Percentiles rank a stretch among this genome's conserved stretches.
Conservation (phyloP, 2,797 vertebrate genomes). For the Phataginus tricuspis region DNA sequence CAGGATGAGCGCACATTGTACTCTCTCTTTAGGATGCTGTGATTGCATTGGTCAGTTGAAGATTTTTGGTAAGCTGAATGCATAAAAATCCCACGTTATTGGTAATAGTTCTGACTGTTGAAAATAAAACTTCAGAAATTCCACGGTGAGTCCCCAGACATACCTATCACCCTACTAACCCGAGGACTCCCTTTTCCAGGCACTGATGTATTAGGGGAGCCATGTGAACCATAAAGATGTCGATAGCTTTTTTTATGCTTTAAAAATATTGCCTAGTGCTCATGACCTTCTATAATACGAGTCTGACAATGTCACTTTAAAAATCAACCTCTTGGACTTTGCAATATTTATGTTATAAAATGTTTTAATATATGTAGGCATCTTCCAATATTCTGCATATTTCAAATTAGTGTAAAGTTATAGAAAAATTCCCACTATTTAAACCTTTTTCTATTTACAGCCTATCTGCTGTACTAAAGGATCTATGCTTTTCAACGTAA, state of each 20-base stretch:
- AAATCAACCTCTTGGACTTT: neutral
- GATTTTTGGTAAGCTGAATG: neutral
- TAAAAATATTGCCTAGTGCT: neutral
- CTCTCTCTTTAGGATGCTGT: neutral
- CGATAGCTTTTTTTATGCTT: neutral
- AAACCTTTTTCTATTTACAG: neutral
- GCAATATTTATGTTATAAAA: neutral
- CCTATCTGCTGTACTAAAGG: neutral
- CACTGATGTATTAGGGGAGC: neutral
- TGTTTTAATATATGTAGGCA: neutral
- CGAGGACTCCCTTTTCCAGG: neutral
- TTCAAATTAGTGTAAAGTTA: neutral
- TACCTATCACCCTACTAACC: no score
- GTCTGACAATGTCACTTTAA: neutral
- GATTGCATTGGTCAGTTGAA: neutral
- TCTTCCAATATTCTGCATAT: neutral
- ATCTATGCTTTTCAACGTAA: neutral
- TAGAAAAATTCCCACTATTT: neutral
- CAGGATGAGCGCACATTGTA: neutral
- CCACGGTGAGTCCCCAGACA: neutral
- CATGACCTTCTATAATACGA: neutral
- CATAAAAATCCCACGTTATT: neutral
- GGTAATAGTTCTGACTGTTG: neutral
- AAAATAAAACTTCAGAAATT: neutral
- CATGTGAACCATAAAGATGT: rapidly evolving